Conservation (phyloP, 2,888 invertebrate species). For the Epirrita christyi region DNA sequence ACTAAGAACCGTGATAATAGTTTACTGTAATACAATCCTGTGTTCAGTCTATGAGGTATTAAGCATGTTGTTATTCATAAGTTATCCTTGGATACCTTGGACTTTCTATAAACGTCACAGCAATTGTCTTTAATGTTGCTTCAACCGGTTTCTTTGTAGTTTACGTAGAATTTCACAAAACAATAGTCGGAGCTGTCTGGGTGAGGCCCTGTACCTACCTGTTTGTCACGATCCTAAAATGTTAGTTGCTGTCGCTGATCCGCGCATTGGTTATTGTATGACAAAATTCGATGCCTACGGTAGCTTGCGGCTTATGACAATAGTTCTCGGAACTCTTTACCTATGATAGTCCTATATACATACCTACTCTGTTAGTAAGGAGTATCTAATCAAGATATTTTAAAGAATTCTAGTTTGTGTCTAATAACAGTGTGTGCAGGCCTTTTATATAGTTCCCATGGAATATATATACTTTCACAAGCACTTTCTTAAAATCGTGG, state of each 20-base stretch:
- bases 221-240: conserved; percentile 27
- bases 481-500: conserved; percentile 14
- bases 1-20: neutral
- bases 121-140: conserved; percentile 42
- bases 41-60: conserved; percentile 4
- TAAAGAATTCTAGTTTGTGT: no score
- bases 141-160: conserved; percentile 40
- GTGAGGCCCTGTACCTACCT: conserved; percentile 7
- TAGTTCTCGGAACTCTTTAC: conserved; percentile 18
- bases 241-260: neutral
- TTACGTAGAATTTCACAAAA: conserved; percentile 39
- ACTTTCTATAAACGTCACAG: conserved; percentile 45
- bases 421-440: no score
- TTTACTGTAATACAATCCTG: neutral
- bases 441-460: neutral
- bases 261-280: conserved; percentile 6
- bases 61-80: conserved; percentile 44
- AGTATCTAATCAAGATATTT: neutral
- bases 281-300: conserved; percentile 11
- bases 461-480: neutral
- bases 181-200: conserved; percentile 26
- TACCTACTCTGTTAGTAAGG: neutral
- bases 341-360: no score
- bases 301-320: conserved; percentile 10
- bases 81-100: conserved; percentile 51